Base-by-base conservation (phyloP, 2,888 invertebrate genomes). In the Melipona beecheii region DNA sequence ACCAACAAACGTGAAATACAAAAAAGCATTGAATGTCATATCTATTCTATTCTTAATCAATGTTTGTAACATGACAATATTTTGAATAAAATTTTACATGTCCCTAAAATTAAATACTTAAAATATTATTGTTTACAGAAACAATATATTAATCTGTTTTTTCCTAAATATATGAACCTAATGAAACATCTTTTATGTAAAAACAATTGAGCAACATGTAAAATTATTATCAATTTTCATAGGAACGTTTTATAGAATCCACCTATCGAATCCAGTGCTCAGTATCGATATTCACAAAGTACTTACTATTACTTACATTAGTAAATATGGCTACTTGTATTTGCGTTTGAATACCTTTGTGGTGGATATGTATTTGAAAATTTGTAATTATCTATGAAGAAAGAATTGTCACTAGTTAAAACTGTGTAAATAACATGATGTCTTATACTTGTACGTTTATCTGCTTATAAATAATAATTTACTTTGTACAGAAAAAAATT, bases 361-460 rank as follows among this genome's bases (percentile, higher is more conserved):
- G 9, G 4, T 68, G 17, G 49, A 31, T 54, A n/a, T 2, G 5
- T 69, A 24, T 54, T 36, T 6, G 6, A 31, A 4, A 19, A 65
- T 19, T 71, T 71, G 13, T 31, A 68, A 43, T 52, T 56, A 54
- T 62, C 52, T 36, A 17, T n/a, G 9, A 62, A 68, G 56, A 19
- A 36, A 4, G 19, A 31, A 60, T 17, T 9, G n/a, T 13, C 5
- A 50, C n/a, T 81, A 31, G 27, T 11, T 80, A 24, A 56, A 50
- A 52, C 50, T 58, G 2, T 24, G 6, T n/a, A 49, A 27, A 31
- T 24, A 84, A 66, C n/a, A 84, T 79, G 80, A 56, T 84, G 21
- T 66, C 80, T 2, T 31, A 27, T 60, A 72, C 58, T 13, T 54
- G 84, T 84, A 84, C 13, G 84, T 84, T 54, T 21, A 21, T 15